Conservation (phyloP, 2,113 vertebrate species). For the Axis porcinus region DNA sequence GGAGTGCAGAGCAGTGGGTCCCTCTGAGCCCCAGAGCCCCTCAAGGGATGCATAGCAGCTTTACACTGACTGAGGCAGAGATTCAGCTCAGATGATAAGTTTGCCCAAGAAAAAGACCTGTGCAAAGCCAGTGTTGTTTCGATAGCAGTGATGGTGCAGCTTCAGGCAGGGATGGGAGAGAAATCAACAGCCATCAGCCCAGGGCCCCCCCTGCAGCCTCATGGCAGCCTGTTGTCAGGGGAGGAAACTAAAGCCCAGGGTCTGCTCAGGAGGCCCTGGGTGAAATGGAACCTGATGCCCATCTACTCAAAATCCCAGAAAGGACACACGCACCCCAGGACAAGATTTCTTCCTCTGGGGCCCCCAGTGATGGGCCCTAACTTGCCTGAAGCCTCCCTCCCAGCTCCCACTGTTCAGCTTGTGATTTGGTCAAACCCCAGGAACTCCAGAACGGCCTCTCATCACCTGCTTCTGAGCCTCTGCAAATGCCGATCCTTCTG, state of each 20-base stretch:
- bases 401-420: neutral
- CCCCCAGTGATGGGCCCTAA: neutral
- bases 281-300: neutral
- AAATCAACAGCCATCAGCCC: neutral
- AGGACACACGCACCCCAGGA: neutral
- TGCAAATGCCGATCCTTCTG: rapidly evolving
- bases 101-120: neutral
- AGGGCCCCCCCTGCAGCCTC: neutral
- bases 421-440: neutral
- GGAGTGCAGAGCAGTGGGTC: neutral
- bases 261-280: neutral
- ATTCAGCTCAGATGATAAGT: neutral
- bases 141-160: rapidly evolving
- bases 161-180: neutral
- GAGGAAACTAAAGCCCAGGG: neutral
- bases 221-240: neutral
- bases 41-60: neutral
- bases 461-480: neutral
- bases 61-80: rapidly evolving
- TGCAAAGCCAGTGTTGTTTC: rapidly evolving
- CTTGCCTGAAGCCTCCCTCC: neutral
- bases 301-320: neutral
- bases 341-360: neutral
- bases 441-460: neutral
- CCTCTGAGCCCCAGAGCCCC: neutral